phyloP scores from a whole-genome alignment of 92 coral and sea anemone species.

The Diadumene lineata region DNA sequence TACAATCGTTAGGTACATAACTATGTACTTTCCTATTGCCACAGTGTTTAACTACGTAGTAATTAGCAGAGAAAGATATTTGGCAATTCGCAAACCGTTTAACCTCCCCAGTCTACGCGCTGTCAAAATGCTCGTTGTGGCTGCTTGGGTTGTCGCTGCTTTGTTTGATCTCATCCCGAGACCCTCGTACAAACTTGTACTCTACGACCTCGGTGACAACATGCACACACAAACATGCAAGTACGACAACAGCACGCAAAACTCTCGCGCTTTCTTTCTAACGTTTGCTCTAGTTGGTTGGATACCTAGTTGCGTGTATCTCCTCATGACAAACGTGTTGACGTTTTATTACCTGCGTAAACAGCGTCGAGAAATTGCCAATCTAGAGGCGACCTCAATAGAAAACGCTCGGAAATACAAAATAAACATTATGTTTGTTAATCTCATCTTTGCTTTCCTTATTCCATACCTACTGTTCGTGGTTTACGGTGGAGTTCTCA shows the following conservation, averaged over 20 bases:
- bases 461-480: constrained; percentile 10
- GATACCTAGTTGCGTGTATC: neutral
- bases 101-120: no score
- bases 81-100: no score
- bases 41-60: no score
- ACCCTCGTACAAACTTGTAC: no score
- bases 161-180: no score
- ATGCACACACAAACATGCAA: neutral
- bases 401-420: neutral
- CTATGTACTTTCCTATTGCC: no score
- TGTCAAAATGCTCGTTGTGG: no score
- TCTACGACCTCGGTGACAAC: constrained; percentile 18
- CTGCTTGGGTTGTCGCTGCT: no score
- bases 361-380: neutral
- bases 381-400: neutral
- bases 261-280: constrained; percentile 3
- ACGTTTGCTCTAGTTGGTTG: constrained; percentile 1
- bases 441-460: constrained; percentile 28
- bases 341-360: neutral
- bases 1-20: no score
- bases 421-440: constrained; percentile 20
- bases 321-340: neutral
- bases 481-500: neutral
- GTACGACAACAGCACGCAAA: constrained; percentile 3
- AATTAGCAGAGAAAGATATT: no score